These are phyloP conservation scores for Cephus pulcher DNA, from an alignment of 2,888 invertebrate genomes.

Conservation along the genomic window DNA sequence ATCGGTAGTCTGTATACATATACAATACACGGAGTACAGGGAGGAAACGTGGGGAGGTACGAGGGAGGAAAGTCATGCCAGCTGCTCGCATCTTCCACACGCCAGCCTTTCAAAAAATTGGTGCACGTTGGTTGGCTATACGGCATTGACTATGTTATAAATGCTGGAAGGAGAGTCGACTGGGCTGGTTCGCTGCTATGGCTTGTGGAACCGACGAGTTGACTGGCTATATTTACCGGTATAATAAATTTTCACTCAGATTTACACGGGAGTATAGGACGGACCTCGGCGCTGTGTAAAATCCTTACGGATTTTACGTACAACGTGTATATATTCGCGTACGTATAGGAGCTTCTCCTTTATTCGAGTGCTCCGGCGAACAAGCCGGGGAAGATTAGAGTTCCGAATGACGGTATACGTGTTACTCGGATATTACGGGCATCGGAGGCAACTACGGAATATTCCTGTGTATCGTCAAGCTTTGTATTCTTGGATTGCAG, in stretches of 20 bases:
- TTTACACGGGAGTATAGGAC: constrained; percentile 26
- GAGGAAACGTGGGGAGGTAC: neutral
- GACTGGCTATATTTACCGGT: constrained; percentile 43
- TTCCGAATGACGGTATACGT: constrained; percentile 5
- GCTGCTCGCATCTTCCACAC: constrained; percentile 6
- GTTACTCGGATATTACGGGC: neutral
- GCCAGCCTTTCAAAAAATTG: constrained; percentile 2
- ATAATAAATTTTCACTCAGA: constrained; percentile 53
- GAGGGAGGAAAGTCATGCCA: constrained; percentile 6
- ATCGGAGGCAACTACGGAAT: neutral
- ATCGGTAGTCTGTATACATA: neutral
- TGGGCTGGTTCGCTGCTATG: neutral
- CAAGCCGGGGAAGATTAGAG: constrained; percentile 58
- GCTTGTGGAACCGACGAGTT: neutral
- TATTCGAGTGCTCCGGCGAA: constrained; percentile 53
- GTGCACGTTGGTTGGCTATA: neutral
- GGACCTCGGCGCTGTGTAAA: constrained; percentile 2
- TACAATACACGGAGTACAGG: neutral
- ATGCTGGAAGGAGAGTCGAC: constrained; percentile 3
- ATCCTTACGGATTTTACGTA: constrained; percentile 1
- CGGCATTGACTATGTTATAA: constrained; percentile 10
- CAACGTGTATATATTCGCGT: neutral
- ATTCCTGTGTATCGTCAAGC: neutral
- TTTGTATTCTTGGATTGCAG: neutral
- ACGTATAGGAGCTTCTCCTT: constrained; percentile 39